These are phyloP conservation scores for Cephus pygmeus DNA, from an alignment of 2,888 invertebrate species.

Conservation along the genomic window DNA sequence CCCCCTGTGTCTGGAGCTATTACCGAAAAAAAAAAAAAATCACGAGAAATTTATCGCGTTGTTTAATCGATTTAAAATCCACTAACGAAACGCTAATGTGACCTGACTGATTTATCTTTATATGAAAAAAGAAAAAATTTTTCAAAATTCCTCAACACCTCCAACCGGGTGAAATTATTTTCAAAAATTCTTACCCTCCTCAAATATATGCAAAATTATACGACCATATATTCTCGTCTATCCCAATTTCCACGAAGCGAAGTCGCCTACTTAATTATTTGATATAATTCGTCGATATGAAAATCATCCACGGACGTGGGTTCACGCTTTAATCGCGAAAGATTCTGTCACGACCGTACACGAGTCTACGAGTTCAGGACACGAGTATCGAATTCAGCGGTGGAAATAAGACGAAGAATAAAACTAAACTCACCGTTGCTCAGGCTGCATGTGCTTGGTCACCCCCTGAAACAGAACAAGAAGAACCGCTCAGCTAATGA, in stretches of 20 bases:
- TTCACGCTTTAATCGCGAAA: neutral
- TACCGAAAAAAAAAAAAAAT: slow-evolving; percentile 33
- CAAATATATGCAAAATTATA: neutral
- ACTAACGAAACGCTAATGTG: slow-evolving; percentile 42
- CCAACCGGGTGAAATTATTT: neutral
- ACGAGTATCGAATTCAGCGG: neutral
- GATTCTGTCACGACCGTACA: neutral
- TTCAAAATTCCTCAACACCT: neutral
- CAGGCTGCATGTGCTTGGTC: slow-evolving; percentile 35
- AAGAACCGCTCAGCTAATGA: slow-evolving; percentile 22
- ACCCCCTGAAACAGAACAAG: slow-evolving; percentile 52
- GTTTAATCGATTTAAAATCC: slow-evolving; percentile 43
- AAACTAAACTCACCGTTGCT: slow-evolving; percentile 47
- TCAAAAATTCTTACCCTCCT: neutral
- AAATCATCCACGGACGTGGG: neutral
- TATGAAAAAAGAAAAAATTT: neutral
- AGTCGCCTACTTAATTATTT: neutral
- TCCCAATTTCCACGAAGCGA: neutral
- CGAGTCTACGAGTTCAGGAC: neutral
- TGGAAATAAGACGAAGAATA: neutral
- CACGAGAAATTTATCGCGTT: slow-evolving; percentile 37
- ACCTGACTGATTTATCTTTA: slow-evolving; percentile 3
- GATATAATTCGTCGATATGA: neutral
- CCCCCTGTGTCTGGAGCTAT: slow-evolving; percentile 25
- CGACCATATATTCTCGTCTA: neutral